Conservation (phyloP, 1,140 invertebrate species). For the Periplaneta americana region DNA sequence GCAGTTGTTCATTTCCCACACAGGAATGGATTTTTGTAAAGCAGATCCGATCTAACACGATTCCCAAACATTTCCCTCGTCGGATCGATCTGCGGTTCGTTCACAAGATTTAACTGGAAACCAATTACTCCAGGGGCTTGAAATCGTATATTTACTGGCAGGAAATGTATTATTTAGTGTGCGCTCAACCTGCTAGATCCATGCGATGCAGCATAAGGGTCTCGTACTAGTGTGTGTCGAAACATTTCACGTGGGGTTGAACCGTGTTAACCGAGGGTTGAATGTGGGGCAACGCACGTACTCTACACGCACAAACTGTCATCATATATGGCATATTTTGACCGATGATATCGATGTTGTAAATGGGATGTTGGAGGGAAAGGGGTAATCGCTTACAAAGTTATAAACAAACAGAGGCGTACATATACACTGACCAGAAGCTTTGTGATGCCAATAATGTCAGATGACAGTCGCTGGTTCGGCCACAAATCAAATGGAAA, state of each 20-base stretch:
- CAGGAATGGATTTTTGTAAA: background rate
- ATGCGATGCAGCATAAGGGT: background rate
- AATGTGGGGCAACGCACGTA: background rate
- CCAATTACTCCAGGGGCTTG: background rate
- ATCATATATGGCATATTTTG: background rate
- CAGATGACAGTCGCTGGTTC: background rate
- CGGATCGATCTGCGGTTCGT: background rate
- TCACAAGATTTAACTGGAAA: background rate
- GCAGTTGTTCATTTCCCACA: background rate
- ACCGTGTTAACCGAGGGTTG: too few relatives aligned
- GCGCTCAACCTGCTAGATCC: background rate
- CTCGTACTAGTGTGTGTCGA: background rate
- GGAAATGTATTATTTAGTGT: background rate
- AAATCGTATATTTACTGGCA: background rate
- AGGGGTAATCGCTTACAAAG: background rate
- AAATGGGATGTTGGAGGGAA: too few relatives aligned
- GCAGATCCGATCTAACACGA: background rate
- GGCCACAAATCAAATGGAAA: background rate
- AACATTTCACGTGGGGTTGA: background rate
- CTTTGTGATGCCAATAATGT: background rate
- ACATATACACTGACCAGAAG: background rate
- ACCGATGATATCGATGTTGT: background rate
- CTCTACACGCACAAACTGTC: background rate
- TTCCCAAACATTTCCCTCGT: background rate
- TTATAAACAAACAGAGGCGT: background rate